Percentiles rank a stretch among this genome's conserved stretches.
These are phyloP conservation scores for Amazona vittata DNA, from an alignment of 2,113 vertebrate genomes.

Conservation along the genomic window DNA sequence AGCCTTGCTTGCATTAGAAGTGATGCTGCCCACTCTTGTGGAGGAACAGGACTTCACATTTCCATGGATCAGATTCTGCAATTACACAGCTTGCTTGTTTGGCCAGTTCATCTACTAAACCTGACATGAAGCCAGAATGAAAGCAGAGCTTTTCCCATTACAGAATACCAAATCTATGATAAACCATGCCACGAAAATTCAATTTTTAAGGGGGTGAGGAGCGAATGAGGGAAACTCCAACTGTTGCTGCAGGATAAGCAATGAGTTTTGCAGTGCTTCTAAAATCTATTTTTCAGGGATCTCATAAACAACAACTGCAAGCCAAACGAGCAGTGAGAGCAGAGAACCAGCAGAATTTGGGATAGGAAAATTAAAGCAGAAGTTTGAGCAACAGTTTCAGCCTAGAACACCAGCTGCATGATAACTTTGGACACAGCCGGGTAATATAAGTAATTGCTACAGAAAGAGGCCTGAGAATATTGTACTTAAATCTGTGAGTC, in stretches of 20 bases:
- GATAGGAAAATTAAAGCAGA: neutral
- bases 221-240: slow-evolving; percentile 13
- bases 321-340: neutral
- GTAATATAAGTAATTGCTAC: neutral
- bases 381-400: neutral
- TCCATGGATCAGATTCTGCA: slow-evolving; percentile 41
- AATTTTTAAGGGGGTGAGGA: slow-evolving; percentile 44
- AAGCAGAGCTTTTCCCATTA: slow-evolving; percentile 64
- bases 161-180: slow-evolving; percentile 59
- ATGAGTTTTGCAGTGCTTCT: neutral
- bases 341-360: neutral
- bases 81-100: slow-evolving; percentile 61
- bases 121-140: slow-evolving; percentile 40
- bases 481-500: neutral
- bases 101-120: slow-evolving; percentile 52
- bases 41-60: slow-evolving; percentile 50
- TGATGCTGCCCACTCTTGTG: slow-evolving; percentile 61
- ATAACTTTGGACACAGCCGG: neutral
- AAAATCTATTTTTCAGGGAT: neutral
- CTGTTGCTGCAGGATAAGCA: slow-evolving; percentile 21
- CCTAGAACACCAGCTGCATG: neutral
- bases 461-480: neutral
- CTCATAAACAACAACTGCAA: neutral
- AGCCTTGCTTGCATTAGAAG: slow-evolving; percentile 22
- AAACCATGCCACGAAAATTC: neutral